Base-by-base conservation (phyloP, 1,140 invertebrate genomes). In the Ridgeia piscesae region DNA sequence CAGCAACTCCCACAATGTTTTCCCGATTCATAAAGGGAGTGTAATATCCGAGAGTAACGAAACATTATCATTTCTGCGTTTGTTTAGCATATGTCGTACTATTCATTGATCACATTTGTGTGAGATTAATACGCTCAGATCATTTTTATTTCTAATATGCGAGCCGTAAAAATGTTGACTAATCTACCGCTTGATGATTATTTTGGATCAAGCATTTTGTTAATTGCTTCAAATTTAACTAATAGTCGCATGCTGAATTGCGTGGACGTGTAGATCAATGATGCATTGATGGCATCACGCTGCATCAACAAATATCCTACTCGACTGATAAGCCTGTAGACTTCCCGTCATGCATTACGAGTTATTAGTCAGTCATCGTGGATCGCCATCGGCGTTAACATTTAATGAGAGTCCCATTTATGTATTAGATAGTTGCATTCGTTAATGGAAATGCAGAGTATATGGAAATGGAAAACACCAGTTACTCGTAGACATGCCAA, bases 381-480 rank as follows among this genome's bases (percentile, higher is more conserved):
- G 27, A 77, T 21, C 58, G 58, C 2, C 58, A 77, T 4, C 6
- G 58, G 58, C 58, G 58, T 77, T 77, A 77, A 77, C 58, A 77
- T 77, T n/a, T 77, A 77, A 77, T 77, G 58, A 77, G 8, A 1
- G 0, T 77, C 58, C 58, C 58, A 77, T 77, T 77, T 77, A 77
- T 77, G 58, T 77, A 77, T 77, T 77, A 77, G 58, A 77, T 77
- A 77, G 58, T 77, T 77, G 58, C 58, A 77, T 31, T 31, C 58
- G 58, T 77, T 77, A 77, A 77, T 77, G 58, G 58, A 77, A 77
- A 77, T 77, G 58, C 58, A 77, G 58, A 77, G 58, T 77, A 77
- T 77, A 77, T 77, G 58, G 58, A 77, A 77, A 77, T 77, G 58
- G 58, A 21, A 77, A 77, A 21, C 8, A 27, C 11, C 17, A 9